Base-by-base conservation (phyloP, 2,888 invertebrate species). In the Drosophila colorata region DNA sequence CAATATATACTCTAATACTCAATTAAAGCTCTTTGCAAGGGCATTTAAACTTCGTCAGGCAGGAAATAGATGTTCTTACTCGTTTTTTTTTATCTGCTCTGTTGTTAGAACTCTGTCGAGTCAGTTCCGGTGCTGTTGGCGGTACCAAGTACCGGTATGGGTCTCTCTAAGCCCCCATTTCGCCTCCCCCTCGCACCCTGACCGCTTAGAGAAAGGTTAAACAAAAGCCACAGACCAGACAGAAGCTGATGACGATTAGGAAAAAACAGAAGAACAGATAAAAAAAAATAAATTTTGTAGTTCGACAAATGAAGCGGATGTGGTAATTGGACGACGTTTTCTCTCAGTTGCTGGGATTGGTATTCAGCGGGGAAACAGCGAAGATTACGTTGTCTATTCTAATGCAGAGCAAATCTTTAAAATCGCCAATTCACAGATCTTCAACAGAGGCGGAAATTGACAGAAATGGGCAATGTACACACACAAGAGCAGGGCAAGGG, bases 251-350 rank as follows among this genome's bases (percentile, higher is more conserved):
- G 73, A 78, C 48, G 78, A 56, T 66, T 72, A 44, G 37, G 40
- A 51, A 40, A 67, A 13, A 25, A 8, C 11, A 40, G 25, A 2
- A 13, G 37, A 18, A 59, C 31, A 49, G 38, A 13, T 11, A 18
- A 37, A 55, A 69, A 79, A 79, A 56, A 9, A 9, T 7, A 28
- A n/a, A n/a, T n/a, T n/a, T n/a, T 28, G 53, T 78, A 57, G 49
- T 64, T 68, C 60, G 58, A 74, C 74, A 77, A 79, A 79, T 80
- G 66, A 80, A 78, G 78, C 83, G 88, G 83, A 88, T 84, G 88
- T 86, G 66, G 74, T 77, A 84, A 84, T 86, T 84, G 88, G 68
- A 64, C 53, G 70, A 41, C 57, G 70, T 74, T 70, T 74, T 69
- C 49, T 66, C 49, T 43, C 18, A 46, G 43, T 46, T 46, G 14